Evolutionary conservation across 2,113 vertebrate genomes (phyloP).

Genomic region (Muscicapa adusta): DNA sequence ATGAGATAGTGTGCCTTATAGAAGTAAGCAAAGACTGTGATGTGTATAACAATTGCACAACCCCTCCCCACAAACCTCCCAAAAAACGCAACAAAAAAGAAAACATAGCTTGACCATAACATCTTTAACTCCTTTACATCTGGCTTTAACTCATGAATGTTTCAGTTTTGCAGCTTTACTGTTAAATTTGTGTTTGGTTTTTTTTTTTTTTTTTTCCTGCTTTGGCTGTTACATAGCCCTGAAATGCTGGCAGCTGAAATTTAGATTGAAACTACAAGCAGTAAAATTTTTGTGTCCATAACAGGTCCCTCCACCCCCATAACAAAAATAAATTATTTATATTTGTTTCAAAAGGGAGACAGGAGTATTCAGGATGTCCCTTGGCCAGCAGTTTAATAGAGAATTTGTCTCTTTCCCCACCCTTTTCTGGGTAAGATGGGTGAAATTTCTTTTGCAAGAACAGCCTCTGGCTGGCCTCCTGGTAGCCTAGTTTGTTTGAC

Average conservation of each 20-base stretch:
- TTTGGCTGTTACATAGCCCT: neutral
- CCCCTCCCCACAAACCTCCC: too few species aligned
- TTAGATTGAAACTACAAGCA: neutral
- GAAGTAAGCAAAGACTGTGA: neutral
- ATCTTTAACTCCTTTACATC: neutral
- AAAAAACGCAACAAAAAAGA: neutral
- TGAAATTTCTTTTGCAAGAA: conserved; percentile 56
- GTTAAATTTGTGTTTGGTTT: neutral
- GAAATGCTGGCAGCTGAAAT: neutral
- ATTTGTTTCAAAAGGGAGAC: conserved; percentile 20
- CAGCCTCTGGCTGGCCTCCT: conserved; percentile 60
- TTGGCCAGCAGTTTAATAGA: conserved; percentile 25
- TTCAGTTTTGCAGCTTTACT: neutral
- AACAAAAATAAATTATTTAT: neutral
- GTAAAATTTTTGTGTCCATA: neutral
- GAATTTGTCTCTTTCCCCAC: conserved; percentile 47
- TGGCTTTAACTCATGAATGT: neutral
- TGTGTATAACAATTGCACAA: neutral
- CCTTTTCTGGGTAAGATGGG: conserved; percentile 62
- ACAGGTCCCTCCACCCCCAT: neutral
- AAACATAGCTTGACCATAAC: neutral
- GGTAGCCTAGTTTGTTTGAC: conserved; percentile 53
- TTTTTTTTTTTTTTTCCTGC: neutral
- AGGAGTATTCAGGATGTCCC: neutral
- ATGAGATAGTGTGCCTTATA: neutral